Evolutionary conservation across 2,797 vertebrate genomes (phyloP), one percentile per base, ranked within the genome.

Genomic region (Bradypus variegatus): DNA sequence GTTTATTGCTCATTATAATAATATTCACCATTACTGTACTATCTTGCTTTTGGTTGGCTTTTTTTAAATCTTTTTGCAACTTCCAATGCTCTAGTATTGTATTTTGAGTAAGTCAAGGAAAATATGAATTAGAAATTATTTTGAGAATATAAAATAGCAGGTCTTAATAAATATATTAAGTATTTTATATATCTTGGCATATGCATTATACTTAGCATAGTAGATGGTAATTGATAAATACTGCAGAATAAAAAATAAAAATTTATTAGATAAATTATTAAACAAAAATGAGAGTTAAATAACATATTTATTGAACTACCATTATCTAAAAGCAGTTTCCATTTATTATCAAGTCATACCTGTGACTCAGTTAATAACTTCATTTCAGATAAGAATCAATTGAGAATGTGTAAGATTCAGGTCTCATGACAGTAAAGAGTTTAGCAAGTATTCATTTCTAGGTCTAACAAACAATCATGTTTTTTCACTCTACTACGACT

Each of bases 181-280:
- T 80, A 81, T 85, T 75, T 85, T 85, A 86, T 2, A 36, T 89
- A 78, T 58, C 7, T 88, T 81, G 33, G 31, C 67, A 55, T 33
- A 5, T 5, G 75, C 79, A 84, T 65, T 58, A 80, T 29, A 78
- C 23, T 72, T 79, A 70, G 10, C 14, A 89, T 83, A 65, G 38
- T 73, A 93, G 7, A 93, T 62, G 5, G 4, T 6, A 78, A 38
- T 55, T 78, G 2, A 73, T 82, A 60, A 50, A 55, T 79, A 89
- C 48, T 90, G 0, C 48, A 67, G 15, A 89, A 53, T 81, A 65
- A 91, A 89, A 13, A 50, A 69, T 50, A 70, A 4, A 67, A 64
- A 55, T 73, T 62, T 69, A 72, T 86, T 82, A 92, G 88, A 12
- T 91, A 58, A 85, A 55, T 90, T 58, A 82, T 67, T 88, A 89